phyloP scores from a whole-genome alignment of 2,888 invertebrate genomes.

The Polymixis flavicincta region DNA sequence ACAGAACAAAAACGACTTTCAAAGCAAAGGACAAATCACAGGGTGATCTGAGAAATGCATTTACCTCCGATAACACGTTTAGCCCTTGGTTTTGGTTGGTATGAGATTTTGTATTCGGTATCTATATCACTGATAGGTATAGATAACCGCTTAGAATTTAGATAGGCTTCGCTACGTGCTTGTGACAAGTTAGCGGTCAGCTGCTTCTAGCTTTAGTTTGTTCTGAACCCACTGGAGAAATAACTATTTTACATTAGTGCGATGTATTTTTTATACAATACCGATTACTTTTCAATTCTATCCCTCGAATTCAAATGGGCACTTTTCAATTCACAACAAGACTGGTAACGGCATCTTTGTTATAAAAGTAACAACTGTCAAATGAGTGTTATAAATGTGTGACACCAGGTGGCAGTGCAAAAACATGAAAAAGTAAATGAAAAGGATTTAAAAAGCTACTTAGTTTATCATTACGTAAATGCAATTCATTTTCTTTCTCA shows the following conservation, averaged over 20 bases:
- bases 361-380: neutral
- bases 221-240: neutral
- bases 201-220: neutral
- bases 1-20: neutral
- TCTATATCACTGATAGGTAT: neutral
- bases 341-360: conserved; percentile 36
- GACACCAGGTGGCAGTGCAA: conserved; percentile 18
- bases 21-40: neutral
- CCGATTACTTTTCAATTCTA: neutral
- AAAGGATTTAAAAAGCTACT: neutral
- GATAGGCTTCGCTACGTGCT: neutral
- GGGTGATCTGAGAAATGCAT: neutral
- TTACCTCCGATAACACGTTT: neutral
- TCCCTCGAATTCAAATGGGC: neutral
- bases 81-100: conserved; percentile 3
- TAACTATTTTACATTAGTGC: neutral
- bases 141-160: neutral
- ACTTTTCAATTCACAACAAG: neutral
- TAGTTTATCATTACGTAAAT: neutral
- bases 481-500: neutral
- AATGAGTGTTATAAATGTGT: neutral
- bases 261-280: neutral
- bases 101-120: conserved; percentile 13
- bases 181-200: neutral
- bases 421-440: neutral